Evolutionary conservation across 2,113 vertebrate species (phyloP), one percentile per base, ranked within the genome.

Genomic region (Manacus vitellinus): DNA sequence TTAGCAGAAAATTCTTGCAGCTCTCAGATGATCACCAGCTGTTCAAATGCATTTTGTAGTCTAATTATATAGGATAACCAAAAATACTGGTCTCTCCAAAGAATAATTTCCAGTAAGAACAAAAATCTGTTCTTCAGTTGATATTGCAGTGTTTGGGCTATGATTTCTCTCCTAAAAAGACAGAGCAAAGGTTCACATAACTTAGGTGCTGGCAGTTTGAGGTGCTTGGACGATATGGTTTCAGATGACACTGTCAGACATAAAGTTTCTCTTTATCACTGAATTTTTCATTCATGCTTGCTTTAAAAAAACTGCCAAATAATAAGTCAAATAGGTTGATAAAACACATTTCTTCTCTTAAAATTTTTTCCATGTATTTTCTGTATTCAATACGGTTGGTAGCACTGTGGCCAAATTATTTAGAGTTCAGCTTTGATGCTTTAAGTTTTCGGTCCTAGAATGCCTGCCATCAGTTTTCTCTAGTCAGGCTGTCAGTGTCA

Each of bases 21-120:
- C 33, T 95, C 70, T 94, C 39, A 66, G 80, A 44, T 86, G 86
- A 88, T 94, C 51, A 74, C 59, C 86, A 86, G 80, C 88, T 92
- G 68, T 92, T 91, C 47, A 81, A 91, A 78, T 65, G 44, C 37
- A 49, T 81, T 91, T 92, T 75, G 55, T 47, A 85, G 67, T 47
- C 47, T 75, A 87, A 74, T 91, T 89, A 49, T 28, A 67, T 9
- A 70, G 56, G 47, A 84, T 84, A 81, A 87, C 63, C 41, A 75
- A 94, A 92, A 92, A 55, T 65, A 44, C 52, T n/a, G n/a, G 22
- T 47, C 41, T 89, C n/a, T 95, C 89, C 52, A 75, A 94, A 87
- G 61, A 67, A 65, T 59, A 55, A 71, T 91, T 92, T 89, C 33
- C 47, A 81, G 30, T 65, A 95, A 87, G 70, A 62, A 72, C 28